phyloP scores from a whole-genome alignment of 2,113 vertebrate genomes.

The Callocephalon fimbriatum region DNA sequence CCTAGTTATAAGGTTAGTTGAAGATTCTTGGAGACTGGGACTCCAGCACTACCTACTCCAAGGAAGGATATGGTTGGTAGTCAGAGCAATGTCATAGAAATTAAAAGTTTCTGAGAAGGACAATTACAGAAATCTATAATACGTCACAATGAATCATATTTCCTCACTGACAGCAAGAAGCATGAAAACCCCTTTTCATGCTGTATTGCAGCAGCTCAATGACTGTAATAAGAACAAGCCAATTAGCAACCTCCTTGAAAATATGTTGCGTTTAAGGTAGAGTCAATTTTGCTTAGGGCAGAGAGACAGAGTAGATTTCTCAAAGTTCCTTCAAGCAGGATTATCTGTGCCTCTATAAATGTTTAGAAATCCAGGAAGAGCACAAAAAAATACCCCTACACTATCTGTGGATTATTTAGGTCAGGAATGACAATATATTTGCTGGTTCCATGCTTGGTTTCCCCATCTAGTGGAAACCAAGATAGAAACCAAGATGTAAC shows the following conservation, averaged over 20 bases:
- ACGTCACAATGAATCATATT: slow-evolving; percentile 5
- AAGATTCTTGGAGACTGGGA: background rate
- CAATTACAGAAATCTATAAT: slow-evolving; percentile 5
- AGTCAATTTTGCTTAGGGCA: background rate
- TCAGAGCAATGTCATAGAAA: background rate
- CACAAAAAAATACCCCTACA: background rate
- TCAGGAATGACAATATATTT: background rate
- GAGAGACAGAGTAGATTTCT: background rate
- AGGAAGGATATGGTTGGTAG: background rate
- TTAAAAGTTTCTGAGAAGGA: background rate
- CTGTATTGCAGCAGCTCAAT: background rate
- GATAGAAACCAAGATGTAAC: background rate
- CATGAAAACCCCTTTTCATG: background rate
- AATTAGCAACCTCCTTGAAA: background rate
- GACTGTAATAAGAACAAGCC: background rate
- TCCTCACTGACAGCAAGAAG: background rate
- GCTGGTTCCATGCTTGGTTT: background rate
- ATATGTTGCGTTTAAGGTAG: background rate
- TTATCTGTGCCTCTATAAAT: background rate
- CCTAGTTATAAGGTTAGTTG: background rate
- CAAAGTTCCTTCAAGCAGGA: background rate
- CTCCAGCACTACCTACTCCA: background rate
- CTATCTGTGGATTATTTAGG: background rate
- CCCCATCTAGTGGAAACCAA: background rate
- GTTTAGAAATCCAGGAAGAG: background rate